Evolutionary conservation across 2,797 vertebrate genomes (phyloP).

Genomic region (Etheostoma perlongum): DNA sequence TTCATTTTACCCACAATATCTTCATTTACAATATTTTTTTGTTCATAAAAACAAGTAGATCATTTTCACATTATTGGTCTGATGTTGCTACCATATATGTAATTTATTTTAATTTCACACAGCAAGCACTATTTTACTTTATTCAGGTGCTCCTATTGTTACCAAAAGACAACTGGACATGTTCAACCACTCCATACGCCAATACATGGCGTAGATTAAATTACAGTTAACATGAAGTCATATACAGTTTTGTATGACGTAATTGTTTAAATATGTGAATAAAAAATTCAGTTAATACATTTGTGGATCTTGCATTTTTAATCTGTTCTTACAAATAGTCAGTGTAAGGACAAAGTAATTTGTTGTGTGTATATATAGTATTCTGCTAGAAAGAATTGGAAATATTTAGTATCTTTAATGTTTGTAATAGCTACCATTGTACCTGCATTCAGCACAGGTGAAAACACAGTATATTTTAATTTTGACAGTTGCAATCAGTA

Average conservation of each 20-base stretch:
- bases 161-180: too few relatives aligned
- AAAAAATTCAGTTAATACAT: neutral
- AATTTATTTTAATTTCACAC: too few relatives aligned
- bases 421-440: neutral
- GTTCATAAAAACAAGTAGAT: too few relatives aligned
- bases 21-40: too few relatives aligned
- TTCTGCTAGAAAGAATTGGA: neutral
- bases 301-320: neutral
- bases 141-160: too few relatives aligned
- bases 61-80: too few relatives aligned
- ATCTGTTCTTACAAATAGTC: neutral
- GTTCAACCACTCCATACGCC: too few relatives aligned
- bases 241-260: neutral
- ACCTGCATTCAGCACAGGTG: neutral
- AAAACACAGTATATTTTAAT: neutral
- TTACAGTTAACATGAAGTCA: too few relatives aligned
- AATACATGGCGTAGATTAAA: too few relatives aligned
- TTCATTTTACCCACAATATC: too few relatives aligned
- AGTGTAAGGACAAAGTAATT: neutral
- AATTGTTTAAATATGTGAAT: neutral
- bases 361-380: neutral
- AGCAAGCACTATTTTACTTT: too few relatives aligned
- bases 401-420: neutral
- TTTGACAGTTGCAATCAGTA: neutral
- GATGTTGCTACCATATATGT: too few relatives aligned